Base-by-base conservation (phyloP, 2,888 invertebrate species). In the Bugulina stolonifera region DNA sequence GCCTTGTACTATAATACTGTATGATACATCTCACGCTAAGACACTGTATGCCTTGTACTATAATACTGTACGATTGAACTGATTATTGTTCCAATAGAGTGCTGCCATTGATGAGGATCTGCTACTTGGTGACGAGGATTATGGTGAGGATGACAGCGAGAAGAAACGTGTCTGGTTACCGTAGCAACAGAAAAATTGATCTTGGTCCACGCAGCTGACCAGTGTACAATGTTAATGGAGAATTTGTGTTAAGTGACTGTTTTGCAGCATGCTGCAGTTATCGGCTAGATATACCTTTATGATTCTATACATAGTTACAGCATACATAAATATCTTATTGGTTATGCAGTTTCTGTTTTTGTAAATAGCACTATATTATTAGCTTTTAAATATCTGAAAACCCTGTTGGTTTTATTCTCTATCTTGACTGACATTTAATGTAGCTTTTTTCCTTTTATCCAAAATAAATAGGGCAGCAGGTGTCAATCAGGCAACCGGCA, bases 41-140 rank as follows among this genome's bases (percentile, higher is more conserved):
- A n/a, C n/a, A n/a, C n/a, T 43, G 43, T 43, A 10, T 43, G 18
- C 5, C 43, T 43, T 43, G 43, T 43, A 43, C n/a, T n/a, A 43
- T 5, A 43, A 5, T 43, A 43, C 43, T 43, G 18, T 5, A 43
- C 18, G 43, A 10, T 43, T 43, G 18, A 5, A 18, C 43, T 43
- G 18, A 10, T 10, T 18, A 10, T 5, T 25, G n/a, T 35, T 73
- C 3, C 69, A 58, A 14, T 71, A 76, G 76, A 64, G 73, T 71
- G 77, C 77, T 18, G 82, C 79, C 34, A 75, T 80, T 27, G 80
- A 81, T 77, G 89, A 91, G 79, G 86, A 90, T 72, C 88, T 91
- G 27, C 87, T 93, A 18, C 91, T 91, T 78, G 91, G 90, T 78
- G 90, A 90, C 77, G 91, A 94, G 80, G 93, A 94, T 75, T 94